Evolutionary conservation across 2,888 invertebrate genomes (phyloP), one percentile per base, ranked within the genome.

Genomic region (Lasius platythorax): DNA sequence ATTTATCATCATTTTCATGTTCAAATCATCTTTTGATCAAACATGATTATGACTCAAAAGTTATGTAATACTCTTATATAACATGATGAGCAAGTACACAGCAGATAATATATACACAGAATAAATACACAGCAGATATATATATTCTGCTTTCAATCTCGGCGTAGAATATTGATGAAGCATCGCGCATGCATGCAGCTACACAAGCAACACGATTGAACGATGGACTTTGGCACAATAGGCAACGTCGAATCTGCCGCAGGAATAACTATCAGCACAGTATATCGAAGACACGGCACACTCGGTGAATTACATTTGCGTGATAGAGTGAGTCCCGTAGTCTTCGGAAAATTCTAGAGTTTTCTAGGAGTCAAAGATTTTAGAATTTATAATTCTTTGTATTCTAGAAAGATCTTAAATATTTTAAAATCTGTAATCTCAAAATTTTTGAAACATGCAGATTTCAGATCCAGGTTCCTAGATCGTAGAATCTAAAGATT

Each of bases 161-260:
- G 30, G 43, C 30, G 2, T 28, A 33, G 61, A 73, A 73, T 81
- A 81, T 81, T 72, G 72, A 81, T 61, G 61, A 81, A 61, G 72
- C 79, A 72, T 46, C 61, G 43, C 72, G 68, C 68, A 78, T 78
- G 79, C 79, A 79, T 79, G 46, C 72, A 72, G 23, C 72, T 61
- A 61, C 72, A 73, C 18, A 81, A 81, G 73, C 73, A 81, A 81
- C 73, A 81, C 37, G 61, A 73, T 63, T 46, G 37, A 70, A 79
- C 3, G 33, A 79, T 46, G 28, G 63, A 72, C 72, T 79, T 79
- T 70, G 72, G 53, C 79, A 72, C 46, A 81, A 61, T 72, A 81
- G 72, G 61, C 79, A 73, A 81, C 37, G 37, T 81, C 18, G 46
- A 79, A 61, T 79, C 33, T 73, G 30, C 37, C 6, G 28, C 37